Conservation (phyloP, 2,888 invertebrate species). For the Pristionchus entomophagus region DNA sequence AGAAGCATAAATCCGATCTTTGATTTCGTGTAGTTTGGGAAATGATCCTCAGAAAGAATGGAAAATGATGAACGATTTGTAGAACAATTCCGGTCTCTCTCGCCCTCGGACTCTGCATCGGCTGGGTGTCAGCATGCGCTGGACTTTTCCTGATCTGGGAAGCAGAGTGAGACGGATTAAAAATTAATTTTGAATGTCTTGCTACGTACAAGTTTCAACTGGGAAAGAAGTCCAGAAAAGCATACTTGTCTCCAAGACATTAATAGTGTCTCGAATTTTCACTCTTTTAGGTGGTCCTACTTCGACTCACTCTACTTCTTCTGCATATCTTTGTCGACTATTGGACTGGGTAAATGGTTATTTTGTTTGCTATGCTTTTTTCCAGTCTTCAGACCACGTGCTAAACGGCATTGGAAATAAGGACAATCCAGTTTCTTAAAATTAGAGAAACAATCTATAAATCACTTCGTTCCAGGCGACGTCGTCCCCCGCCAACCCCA, state of each 20-base stretch:
- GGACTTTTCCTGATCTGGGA: conserved; percentile 81
- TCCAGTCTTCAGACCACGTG: no score
- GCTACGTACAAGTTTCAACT: no score
- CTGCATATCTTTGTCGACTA: conserved; percentile 95
- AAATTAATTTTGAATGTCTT: no score
- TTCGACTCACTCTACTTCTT: conserved; percentile 96
- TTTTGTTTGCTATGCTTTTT: not conserved
- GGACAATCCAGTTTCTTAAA: no score
- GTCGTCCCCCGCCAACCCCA: conserved; percentile 84
- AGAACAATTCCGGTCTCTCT: conserved; percentile 85
- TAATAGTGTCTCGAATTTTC: no score
- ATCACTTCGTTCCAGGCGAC: conserved; percentile 64
- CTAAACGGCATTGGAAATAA: no score
- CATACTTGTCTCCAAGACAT: no score
- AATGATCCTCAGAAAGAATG: no score
- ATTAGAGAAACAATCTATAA: not conserved
- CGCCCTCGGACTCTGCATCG: conserved; percentile 87
- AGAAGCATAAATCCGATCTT: no score
- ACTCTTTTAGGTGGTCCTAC: conserved; percentile 84
- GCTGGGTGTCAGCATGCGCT: conserved; percentile 91
- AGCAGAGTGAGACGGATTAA: conserved; percentile 80
- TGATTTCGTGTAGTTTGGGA: no score
- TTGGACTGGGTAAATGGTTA: conserved; percentile 81
- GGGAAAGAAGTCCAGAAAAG: no score
- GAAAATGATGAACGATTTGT: no score